phyloP scores from a whole-genome alignment of 1,140 invertebrate genomes.

The Alviniconcha marisindica region DNA sequence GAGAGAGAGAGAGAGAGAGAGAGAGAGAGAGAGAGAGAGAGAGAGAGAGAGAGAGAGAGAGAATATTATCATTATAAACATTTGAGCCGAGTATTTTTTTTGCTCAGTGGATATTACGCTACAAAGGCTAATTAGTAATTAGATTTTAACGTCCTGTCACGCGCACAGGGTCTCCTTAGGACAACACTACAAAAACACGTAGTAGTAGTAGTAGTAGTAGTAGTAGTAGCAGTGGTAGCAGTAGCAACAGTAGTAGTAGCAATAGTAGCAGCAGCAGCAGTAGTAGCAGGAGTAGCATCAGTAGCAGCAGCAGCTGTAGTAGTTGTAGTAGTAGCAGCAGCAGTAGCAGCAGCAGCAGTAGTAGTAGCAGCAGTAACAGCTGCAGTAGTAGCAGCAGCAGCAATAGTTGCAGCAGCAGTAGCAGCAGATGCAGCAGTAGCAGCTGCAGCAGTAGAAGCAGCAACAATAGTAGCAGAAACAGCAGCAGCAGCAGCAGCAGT shows the following conservation, averaged over 20 bases:
- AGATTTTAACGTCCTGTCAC: too few species aligned
- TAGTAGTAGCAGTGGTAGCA: slow-evolving; percentile 33
- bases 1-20: too few species aligned
- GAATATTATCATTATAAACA: too few species aligned
- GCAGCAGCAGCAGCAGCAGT: slow-evolving; percentile 23
- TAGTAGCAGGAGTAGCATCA: not conserved
- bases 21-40: too few species aligned
- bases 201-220: slow-evolving; percentile 25
- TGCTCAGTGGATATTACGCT: too few species aligned
- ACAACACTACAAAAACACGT: not conserved
- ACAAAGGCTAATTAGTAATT: too few species aligned
- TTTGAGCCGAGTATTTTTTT: too few species aligned
- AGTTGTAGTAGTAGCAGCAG: slow-evolving; percentile 28
- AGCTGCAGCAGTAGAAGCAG: slow-evolving; percentile 30
- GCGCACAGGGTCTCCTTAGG: too few species aligned
- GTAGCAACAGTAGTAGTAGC: slow-evolving; percentile 18
- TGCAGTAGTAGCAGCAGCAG: slow-evolving; percentile 20
- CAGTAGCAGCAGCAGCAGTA: slow-evolving; percentile 30
- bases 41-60: too few species aligned
- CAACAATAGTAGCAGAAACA: slow-evolving; percentile 27
- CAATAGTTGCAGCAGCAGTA: slow-evolving; percentile 27
- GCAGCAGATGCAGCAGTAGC: slow-evolving; percentile 22
- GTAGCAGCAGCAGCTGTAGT: slow-evolving; percentile 10
- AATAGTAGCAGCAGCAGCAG: not conserved
- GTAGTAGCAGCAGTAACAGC: slow-evolving; percentile 25